Evolutionary conservation across 2,113 vertebrate genomes (phyloP), one percentile per base, ranked within the genome.

Genomic region (Macquaria ambigua): DNA sequence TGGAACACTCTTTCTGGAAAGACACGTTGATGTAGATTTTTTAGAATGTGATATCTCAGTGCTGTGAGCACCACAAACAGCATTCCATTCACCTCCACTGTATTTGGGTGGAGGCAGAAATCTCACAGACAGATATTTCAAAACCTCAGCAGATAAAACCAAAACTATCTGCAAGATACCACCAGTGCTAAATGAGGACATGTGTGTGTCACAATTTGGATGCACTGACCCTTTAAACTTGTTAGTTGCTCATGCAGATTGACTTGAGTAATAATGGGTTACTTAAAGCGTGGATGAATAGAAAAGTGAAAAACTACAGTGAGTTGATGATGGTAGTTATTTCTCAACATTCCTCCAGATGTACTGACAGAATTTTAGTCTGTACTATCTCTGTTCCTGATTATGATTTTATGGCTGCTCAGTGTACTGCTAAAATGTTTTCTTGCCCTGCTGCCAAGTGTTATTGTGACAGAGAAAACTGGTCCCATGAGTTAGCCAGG

Each of bases 401-500:
- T 90, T 87, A 71, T 1, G 63, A 12, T 71, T 86, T 87, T 25
- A 72, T 84, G 81, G 82, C 74, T 89, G 78, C 83, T 87, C 25
- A 1, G 74, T 46, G 56, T 28, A 31, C 50, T 31, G 52, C 74
- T 48, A 73, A 84, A 79, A 48, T 53, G 53, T 11, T 73, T 84
- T 66, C 56, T 73, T 21, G 58, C 48, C 67, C 76, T 5, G 73
- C 71, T 88, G 85, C 82, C 87, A 90, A 80, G 79, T 82, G 85
- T 88, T 84, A 86, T 81, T 87, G 86, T 88, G 87, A 85, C 86
- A 82, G 85, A 90, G 59, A 39, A 37, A 48, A 84, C 71, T 18
- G 55, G 79, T 85, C 77, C 82, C 89, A 89, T 85, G 87, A 55
- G 90, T 94, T 93, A 95, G 93, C 85, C 77, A 80, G 89, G 84